Conservation (phyloP, 2,113 vertebrate species). For the Clupea harengus region DNA sequence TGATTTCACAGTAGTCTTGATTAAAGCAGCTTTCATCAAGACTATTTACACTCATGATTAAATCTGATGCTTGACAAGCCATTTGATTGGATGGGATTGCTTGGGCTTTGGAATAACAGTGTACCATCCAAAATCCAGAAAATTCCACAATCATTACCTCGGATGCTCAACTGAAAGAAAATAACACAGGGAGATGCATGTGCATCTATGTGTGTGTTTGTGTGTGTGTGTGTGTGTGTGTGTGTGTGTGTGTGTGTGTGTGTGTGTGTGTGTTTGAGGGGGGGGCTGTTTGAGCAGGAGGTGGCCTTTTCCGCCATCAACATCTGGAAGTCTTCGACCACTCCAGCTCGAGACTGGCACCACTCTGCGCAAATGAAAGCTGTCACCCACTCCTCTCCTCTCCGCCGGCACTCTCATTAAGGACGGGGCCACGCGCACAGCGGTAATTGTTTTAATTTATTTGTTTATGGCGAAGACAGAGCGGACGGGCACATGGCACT, state of each 20-base stretch:
- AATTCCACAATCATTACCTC: not conserved
- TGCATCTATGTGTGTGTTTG: not conserved
- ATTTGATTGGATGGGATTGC: not conserved
- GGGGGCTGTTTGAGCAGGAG: not conserved
- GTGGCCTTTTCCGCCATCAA: constrained; percentile 28
- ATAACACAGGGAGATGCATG: not conserved
- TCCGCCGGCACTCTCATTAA: constrained; percentile 58
- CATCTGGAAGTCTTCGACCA: constrained; percentile 54
- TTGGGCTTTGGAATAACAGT: not conserved
- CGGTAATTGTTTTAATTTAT: constrained; percentile 81
- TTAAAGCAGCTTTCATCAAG: not conserved
- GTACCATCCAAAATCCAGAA: not conserved
- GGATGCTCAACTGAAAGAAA: not conserved
- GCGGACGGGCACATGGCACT: constrained; percentile 72
- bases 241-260: constrained; percentile 4
- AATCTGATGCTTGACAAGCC: not conserved
- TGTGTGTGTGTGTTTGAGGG: not conserved
- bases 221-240: not conserved
- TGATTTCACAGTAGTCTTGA: not conserved
- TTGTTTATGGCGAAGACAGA: constrained; percentile 70
- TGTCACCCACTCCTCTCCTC: constrained; percentile 63
- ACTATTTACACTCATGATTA: not conserved
- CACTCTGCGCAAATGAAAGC: constrained; percentile 59
- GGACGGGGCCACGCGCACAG: constrained; percentile 56
- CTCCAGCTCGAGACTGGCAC: constrained; percentile 57